Conservation (phyloP, 2,113 vertebrate genomes). For the Pithys albifrons region DNA sequence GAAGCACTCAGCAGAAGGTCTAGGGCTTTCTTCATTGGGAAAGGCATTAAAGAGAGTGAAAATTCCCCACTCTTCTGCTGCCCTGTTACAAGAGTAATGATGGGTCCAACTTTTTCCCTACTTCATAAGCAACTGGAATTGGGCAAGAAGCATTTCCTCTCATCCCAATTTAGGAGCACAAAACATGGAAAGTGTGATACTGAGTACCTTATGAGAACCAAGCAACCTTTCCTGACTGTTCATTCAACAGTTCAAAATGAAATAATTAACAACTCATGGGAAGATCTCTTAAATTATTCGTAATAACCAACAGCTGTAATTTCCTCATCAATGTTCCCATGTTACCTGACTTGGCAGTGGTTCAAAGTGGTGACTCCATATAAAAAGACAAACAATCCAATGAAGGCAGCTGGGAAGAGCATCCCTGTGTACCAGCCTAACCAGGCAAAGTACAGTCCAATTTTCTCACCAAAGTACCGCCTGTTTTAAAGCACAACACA, state of each 20-base stretch:
- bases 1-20: not conserved
- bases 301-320: not conserved
- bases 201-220: not conserved
- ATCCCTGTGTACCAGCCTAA: slow-evolving; percentile 97
- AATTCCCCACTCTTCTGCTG: not conserved
- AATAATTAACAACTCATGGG: not conserved
- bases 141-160: not conserved
- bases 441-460: slow-evolving; percentile 96
- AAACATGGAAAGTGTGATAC: not conserved
- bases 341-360: slow-evolving; percentile 94
- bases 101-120: not conserved
- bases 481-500: slow-evolving; percentile 75
- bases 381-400: slow-evolving; percentile 91
- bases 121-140: not conserved
- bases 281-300: not conserved
- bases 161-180: not conserved
- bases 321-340: not conserved
- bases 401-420: slow-evolving; percentile 94
- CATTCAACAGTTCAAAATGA: not conserved
- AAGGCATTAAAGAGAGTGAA: not conserved
- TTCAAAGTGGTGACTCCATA: slow-evolving; percentile 91
- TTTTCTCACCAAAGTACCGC: slow-evolving; percentile 96
- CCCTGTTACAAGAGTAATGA: not conserved
- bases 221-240: not conserved
- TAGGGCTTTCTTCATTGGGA: not conserved